Evolutionary conservation across 92 coral and sea anemone genomes (phyloP).

Genomic region (Paragorgia papillata): DNA sequence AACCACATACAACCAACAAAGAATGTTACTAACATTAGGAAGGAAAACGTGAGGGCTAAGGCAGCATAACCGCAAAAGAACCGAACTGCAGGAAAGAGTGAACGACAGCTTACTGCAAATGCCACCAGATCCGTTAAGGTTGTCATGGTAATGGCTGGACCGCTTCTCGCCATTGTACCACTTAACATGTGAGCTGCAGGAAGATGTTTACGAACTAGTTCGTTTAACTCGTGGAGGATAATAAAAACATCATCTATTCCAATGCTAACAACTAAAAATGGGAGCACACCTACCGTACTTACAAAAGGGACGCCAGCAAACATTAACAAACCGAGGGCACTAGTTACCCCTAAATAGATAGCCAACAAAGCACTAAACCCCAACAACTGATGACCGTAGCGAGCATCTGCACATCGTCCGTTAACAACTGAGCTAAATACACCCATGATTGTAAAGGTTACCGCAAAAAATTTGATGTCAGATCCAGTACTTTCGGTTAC

Average conservation of each 20-base stretch:
- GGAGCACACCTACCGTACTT: conserved; percentile 72
- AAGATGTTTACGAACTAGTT: too few species aligned
- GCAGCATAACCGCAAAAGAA: conserved; percentile 49
- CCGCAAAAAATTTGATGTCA: conserved; percentile 53
- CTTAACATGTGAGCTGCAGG: too few species aligned
- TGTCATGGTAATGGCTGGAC: conserved; percentile 92
- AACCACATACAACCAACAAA: conserved; percentile 69
- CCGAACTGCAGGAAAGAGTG: conserved; percentile 41
- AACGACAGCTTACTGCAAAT: too few species aligned
- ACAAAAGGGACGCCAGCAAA: conserved; percentile 52
- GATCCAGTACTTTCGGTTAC: conserved; percentile 10
- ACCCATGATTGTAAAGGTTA: conserved; percentile 68
- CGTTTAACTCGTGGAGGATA: too few species aligned
- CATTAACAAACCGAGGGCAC: too few species aligned
- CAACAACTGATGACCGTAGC: conserved; percentile 68
- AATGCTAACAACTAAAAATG: conserved; percentile 74
- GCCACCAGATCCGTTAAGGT: conserved; percentile 33
- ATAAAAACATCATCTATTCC: conserved; percentile 64
- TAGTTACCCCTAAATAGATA: too few species aligned
- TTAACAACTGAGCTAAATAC: conserved; percentile 65
- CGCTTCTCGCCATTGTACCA: conserved; percentile 48
- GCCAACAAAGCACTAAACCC: conserved; percentile 67
- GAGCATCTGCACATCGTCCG: conserved; percentile 67
- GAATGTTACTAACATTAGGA: conserved; percentile 65
- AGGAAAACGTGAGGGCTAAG: too few species aligned